Conservation (phyloP, 2,888 invertebrate genomes). For the Lacanobia wlatinum region DNA sequence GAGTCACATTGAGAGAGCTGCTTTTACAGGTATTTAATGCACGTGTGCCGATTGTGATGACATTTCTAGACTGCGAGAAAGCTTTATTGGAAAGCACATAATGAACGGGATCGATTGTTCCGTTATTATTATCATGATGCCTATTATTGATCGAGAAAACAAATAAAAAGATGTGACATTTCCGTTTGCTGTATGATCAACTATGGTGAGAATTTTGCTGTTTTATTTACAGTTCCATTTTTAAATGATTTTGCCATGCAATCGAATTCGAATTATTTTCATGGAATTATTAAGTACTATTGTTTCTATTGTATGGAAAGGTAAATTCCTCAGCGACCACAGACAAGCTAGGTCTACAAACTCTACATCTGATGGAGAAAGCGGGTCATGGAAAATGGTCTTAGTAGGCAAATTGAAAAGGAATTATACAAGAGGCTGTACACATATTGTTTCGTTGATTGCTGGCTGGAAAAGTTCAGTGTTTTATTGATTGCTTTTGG, state of each 20-base stretch:
- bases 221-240: background rate
- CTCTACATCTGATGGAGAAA: conserved; percentile 56
- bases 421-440: conserved; percentile 17
- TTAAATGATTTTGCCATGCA: background rate
- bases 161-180: background rate
- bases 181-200: background rate
- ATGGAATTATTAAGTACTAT: background rate
- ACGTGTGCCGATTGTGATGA: conserved; percentile 46
- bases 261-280: conserved; percentile 2
- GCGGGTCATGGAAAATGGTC: conserved; percentile 60
- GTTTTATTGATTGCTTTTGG: conserved; percentile 7
- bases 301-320: conserved; percentile 4
- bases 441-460: conserved; percentile 22
- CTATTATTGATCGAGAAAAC: conserved; percentile 9
- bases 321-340: conserved; percentile 15
- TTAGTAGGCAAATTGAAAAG: conserved; percentile 18
- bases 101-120: conserved; percentile 48
- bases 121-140: conserved; percentile 8
- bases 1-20: conserved; percentile 71
- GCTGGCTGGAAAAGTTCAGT: background rate
- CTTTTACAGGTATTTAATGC: conserved; percentile 59
- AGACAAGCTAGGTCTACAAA: conserved; percentile 30
- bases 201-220: background rate
- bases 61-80: conserved; percentile 59
- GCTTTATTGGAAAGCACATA: conserved; percentile 60